Percentiles rank a stretch among this genome's conserved stretches.
These are phyloP conservation scores for Diplosoma virens DNA, from an alignment of 23 tunicate species.

Conservation along the genomic window DNA sequence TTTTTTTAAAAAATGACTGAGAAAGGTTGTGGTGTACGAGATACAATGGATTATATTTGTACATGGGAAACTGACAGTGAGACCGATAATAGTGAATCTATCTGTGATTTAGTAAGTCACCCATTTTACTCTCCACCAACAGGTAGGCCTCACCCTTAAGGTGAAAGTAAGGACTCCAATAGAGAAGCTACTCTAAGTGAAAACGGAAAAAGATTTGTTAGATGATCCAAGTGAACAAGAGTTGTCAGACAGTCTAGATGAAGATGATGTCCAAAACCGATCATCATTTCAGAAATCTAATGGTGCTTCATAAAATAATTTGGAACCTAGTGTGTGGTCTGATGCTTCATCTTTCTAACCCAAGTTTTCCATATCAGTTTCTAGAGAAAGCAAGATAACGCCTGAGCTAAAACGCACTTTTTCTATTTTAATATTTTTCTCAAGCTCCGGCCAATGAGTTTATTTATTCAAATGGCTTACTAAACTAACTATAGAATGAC, in stretches of 20 bases:
- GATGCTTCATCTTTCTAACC: conserved; percentile 21
- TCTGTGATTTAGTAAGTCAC: conserved; percentile 12
- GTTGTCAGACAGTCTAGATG: background rate
- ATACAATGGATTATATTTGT: conserved; percentile 11
- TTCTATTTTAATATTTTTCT: conserved; percentile 18
- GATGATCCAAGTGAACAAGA: background rate
- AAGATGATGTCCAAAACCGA: background rate
- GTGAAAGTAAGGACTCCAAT: background rate
- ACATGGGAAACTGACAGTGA: conserved; percentile 29
- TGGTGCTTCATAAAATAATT: background rate
- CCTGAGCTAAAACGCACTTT: conserved; percentile 20
- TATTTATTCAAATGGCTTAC: conserved; percentile 21
- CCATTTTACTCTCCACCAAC: conserved; percentile 17
- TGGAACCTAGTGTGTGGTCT: conserved; percentile 20
- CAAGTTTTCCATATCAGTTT: conserved; percentile 12
- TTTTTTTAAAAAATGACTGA: conserved; percentile 24
- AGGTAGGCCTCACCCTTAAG: background rate
- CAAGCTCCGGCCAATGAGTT: conserved; percentile 35
- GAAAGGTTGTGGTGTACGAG: conserved; percentile 13
- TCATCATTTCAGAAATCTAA: background rate
- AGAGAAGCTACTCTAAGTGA: background rate
- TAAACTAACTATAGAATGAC: conserved; percentile 17
- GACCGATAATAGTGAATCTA: conserved; percentile 15
- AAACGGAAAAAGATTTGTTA: background rate
- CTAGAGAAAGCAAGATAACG: conserved; percentile 17